phyloP scores from a whole-genome alignment of 2,888 invertebrate species.

The Lasioglossum villosulum region DNA sequence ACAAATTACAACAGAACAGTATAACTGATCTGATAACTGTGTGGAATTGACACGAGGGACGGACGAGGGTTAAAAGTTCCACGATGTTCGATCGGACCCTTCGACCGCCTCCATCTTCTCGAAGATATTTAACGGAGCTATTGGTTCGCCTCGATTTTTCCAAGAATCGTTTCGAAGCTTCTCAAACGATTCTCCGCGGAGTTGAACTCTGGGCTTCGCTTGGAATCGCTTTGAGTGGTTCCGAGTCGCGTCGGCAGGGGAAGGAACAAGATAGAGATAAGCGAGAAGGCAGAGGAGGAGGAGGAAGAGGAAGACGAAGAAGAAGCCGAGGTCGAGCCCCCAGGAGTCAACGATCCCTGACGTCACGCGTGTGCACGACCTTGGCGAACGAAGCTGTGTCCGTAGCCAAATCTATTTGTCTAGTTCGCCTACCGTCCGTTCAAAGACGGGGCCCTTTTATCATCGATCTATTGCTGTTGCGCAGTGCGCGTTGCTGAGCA shows the following conservation, averaged over 20 bases:
- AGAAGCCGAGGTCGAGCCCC: conserved; percentile 79
- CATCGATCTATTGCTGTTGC: background rate
- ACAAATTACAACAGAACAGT: too few species aligned
- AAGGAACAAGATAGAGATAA: conserved; percentile 42
- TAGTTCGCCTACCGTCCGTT: conserved; percentile 38
- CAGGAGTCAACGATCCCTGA: conserved; percentile 82
- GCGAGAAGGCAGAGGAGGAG: conserved; percentile 33
- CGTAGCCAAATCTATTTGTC: conserved; percentile 76
- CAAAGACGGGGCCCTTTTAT: conserved; percentile 35
- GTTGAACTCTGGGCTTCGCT: background rate
- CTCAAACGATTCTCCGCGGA: background rate
- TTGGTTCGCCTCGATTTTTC: background rate
- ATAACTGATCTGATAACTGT: too few species aligned
- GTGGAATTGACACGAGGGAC: too few species aligned
- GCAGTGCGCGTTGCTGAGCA: background rate
- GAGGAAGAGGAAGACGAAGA: conserved; percentile 62
- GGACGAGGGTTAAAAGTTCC: too few species aligned
- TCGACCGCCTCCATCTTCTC: background rate
- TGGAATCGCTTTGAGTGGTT: background rate
- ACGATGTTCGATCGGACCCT: background rate
- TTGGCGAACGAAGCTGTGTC: conserved; percentile 75
- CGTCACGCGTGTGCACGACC: conserved; percentile 78
- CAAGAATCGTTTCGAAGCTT: background rate
- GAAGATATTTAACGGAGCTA: background rate
- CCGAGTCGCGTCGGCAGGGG: conserved; percentile 12